Evolutionary conservation across 2,888 invertebrate genomes (phyloP).

Genomic region (Parnassius apollo): DNA sequence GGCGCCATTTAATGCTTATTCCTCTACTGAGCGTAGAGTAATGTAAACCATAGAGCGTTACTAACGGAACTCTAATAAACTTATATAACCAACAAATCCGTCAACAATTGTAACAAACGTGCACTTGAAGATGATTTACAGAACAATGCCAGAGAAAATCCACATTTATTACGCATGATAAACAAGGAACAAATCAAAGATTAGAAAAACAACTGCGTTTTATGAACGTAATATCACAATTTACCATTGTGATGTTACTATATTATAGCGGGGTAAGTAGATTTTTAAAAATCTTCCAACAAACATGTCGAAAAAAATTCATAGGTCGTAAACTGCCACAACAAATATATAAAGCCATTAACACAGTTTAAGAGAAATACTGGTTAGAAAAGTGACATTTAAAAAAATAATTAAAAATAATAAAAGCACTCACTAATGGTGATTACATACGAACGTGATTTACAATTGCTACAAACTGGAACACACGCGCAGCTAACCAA

Average conservation of each 20-base stretch:
- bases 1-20: too few relatives aligned
- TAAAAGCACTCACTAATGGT: not conserved
- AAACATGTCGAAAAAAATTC: too few relatives aligned
- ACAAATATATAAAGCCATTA: too few relatives aligned
- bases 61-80: constrained; percentile 8
- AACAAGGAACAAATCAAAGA: constrained; percentile 21
- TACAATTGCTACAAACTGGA: constrained; percentile 1
- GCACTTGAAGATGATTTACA: constrained; percentile 9
- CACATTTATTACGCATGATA: constrained; percentile 11
- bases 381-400: not conserved
- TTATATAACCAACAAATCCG: too few relatives aligned
- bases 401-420: not conserved
- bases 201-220: constrained; percentile 1
- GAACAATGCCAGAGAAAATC: constrained; percentile 19
- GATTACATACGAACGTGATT: not conserved
- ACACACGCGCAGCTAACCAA: constrained; percentile 1
- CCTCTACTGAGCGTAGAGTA: too few relatives aligned
- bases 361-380: not conserved
- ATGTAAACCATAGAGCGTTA: too few relatives aligned
- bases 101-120: constrained; percentile 13
- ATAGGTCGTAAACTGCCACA: too few relatives aligned
- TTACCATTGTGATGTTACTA: too few relatives aligned
- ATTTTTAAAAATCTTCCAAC: not conserved
- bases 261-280: constrained; percentile 1
- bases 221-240: not conserved